Percentiles rank a stretch among this genome's conserved stretches.
phyloP scores from a whole-genome alignment of 2,888 invertebrate species.

The Diplazon laetatorius region DNA sequence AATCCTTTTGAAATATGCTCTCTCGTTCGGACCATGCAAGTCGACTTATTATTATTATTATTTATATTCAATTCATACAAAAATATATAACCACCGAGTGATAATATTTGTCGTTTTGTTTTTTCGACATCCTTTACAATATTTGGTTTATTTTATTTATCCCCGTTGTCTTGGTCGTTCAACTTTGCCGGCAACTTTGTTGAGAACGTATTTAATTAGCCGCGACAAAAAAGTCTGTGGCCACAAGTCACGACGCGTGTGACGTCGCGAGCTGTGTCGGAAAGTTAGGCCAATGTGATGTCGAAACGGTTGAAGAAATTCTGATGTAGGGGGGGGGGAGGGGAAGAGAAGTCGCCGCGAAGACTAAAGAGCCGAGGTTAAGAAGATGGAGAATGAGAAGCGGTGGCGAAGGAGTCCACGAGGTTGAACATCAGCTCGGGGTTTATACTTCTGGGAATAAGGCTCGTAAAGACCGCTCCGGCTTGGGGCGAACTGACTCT shows the following conservation, averaged over 20 bases:
- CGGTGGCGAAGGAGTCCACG: constrained; percentile 48
- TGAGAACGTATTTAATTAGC: constrained; percentile 76
- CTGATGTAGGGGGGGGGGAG: too few species aligned
- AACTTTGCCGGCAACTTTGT: constrained; percentile 73
- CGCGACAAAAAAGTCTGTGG: constrained; percentile 68
- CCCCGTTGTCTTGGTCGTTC: constrained; percentile 1
- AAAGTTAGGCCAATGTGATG: background rate
- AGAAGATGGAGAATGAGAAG: constrained; percentile 45
- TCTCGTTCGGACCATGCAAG: background rate
- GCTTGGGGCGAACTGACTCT: constrained; percentile 78
- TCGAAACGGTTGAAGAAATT: constrained; percentile 54
- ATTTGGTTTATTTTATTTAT: constrained; percentile 27
- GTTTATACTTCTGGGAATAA: constrained; percentile 82
- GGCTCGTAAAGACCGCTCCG: constrained; percentile 81
- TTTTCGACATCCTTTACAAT: constrained; percentile 9
- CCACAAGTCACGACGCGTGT: constrained; percentile 58
- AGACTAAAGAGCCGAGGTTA: constrained; percentile 44
- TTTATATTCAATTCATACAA: constrained; percentile 44
- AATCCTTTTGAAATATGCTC: constrained; percentile 33
- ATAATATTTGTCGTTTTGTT: too few species aligned
- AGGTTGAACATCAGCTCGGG: constrained; percentile 65
- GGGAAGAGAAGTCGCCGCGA: constrained; percentile 19
- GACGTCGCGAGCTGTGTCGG: constrained; percentile 38
- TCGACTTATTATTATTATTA: constrained; percentile 21
- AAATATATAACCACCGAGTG: too few species aligned